Base-by-base conservation (phyloP, 2,888 invertebrate genomes). In the Diadegma fenestrale region DNA sequence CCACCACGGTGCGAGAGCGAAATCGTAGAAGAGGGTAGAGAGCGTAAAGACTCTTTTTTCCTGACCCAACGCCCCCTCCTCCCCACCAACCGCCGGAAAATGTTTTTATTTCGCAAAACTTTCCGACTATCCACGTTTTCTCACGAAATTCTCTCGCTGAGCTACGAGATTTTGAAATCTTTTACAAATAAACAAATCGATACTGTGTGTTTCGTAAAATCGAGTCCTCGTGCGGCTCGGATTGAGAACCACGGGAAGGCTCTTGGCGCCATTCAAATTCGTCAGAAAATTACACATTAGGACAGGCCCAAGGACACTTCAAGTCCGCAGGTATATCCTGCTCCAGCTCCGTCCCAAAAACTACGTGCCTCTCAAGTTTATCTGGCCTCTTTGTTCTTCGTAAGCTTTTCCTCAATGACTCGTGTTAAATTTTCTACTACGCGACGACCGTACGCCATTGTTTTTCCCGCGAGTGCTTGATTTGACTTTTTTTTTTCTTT, bases 231-330 rank as follows among this genome's bases (percentile, higher is more conserved):
- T 22, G 19, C 1, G 43, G 63, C 41, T 14, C 19, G 19, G n/a
- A 71, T 54, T 78, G 81, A 82, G 82, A 80, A 77, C 76, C 80
- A 12, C 80, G 77, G 80, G 19, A 14, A 76, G 33, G 33, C 88
- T 82, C 86, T 87, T 78, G 86, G 88, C 88, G 89, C 89, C 90
- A 90, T 92, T 90, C 90, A 91, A 91, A 92, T 92, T 91, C 90
- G 91, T 90, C 89, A 90, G 91, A 90, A 92, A 92, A 90, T 89
- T 90, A 90, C 90, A 90, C 90, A 89, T 89, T 88, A 88, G 87
- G 87, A 86, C 84, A 85, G 64, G 73, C 90, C 91, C 84, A 81
- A 71, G 80, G 83, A 85, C 73, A 69, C 72, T 54, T 51, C 41
- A 51, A 26, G 58, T 78, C 78, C 87, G 79, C 87, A 87, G 84